These are phyloP conservation scores for Yponomeuta malinellus DNA, from an alignment of 2,888 invertebrate species.

Conservation along the genomic window DNA sequence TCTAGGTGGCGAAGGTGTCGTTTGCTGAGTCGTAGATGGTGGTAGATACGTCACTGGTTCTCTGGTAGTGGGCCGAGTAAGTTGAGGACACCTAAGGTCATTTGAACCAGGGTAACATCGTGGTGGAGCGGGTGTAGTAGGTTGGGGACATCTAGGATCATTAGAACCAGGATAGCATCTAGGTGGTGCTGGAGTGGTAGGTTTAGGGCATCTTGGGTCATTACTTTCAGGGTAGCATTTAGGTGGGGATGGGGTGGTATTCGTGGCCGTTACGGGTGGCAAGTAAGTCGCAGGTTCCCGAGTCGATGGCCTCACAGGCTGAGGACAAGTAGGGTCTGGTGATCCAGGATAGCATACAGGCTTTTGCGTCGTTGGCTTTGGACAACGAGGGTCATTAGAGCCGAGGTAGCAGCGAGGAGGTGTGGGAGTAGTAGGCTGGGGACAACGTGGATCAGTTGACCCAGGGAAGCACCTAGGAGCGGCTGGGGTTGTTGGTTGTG, in stretches of 20 bases:
- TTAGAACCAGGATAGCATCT: too few species aligned
- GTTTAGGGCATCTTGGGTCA: conserved; percentile 3
- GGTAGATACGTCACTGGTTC: too few species aligned
- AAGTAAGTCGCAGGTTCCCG: conserved; percentile 33
- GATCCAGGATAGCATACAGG: conserved; percentile 37
- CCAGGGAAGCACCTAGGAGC: conserved; percentile 42
- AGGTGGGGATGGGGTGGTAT: conserved; percentile 25
- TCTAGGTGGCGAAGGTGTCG: conserved; percentile 16
- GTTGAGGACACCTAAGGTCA: too few species aligned
- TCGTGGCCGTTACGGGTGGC: conserved; percentile 28
- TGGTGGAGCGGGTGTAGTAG: too few species aligned
- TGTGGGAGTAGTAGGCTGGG: conserved; percentile 37
- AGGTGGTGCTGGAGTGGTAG: too few species aligned
- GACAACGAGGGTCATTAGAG: conserved; percentile 38
- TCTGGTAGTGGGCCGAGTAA: too few species aligned
- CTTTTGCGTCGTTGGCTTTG: conserved; percentile 30
- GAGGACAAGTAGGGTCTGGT: conserved; percentile 45
- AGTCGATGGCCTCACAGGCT: conserved; percentile 34
- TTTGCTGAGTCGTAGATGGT: too few species aligned
- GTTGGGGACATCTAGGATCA: too few species aligned
- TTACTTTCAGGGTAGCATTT: conserved; percentile 39
- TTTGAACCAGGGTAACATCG: too few species aligned
- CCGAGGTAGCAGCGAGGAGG: conserved; percentile 31
- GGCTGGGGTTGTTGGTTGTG: conserved; percentile 22
- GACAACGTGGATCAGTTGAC: conserved; percentile 38